phyloP scores from a whole-genome alignment of 2,888 invertebrate genomes.

The Hoplodrina ambigua region DNA sequence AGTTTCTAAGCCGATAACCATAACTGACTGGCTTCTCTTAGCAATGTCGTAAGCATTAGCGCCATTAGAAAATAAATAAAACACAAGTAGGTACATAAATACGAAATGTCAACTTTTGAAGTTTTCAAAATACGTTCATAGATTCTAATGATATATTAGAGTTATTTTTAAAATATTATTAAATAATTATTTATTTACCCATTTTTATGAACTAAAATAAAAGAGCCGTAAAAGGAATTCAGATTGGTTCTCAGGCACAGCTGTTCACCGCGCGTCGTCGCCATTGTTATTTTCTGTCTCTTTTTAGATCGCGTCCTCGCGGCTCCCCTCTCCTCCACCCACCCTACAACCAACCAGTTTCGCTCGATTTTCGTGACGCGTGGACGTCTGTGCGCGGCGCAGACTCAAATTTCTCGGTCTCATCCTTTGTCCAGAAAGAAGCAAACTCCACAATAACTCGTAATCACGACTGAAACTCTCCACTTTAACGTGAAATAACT shows the following conservation, averaged over 20 bases:
- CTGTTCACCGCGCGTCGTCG: conserved; percentile 84
- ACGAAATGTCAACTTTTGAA: not conserved
- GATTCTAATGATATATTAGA: no score
- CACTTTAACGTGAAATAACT: conserved; percentile 66
- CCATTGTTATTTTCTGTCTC: conserved; percentile 84
- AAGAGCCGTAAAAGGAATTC: conserved; percentile 3
- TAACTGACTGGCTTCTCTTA: not conserved
- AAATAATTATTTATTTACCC: not conserved
- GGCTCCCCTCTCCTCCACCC: conserved; percentile 69
- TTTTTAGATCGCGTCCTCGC: conserved; percentile 71
- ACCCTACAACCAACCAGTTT: conserved; percentile 83
- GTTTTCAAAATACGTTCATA: not conserved
- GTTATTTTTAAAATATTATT: not conserved
- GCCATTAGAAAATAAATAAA: conserved; percentile 4
- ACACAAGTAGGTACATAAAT: not conserved
- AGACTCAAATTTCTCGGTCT: conserved; percentile 80
- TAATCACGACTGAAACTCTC: conserved; percentile 57
- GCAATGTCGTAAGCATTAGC: conserved; percentile 15
- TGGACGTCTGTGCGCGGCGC: conserved; percentile 74
- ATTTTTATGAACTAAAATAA: not conserved
- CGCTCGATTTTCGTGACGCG: conserved; percentile 86
- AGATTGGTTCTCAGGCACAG: conserved; percentile 69
- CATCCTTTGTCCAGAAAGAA: conserved; percentile 87
- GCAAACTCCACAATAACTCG: conserved; percentile 66
- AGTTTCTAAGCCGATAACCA: conserved; percentile 8